Evolutionary conservation across 2,113 vertebrate species (phyloP).

Genomic region (Cyphomyrus discorhynchus): DNA sequence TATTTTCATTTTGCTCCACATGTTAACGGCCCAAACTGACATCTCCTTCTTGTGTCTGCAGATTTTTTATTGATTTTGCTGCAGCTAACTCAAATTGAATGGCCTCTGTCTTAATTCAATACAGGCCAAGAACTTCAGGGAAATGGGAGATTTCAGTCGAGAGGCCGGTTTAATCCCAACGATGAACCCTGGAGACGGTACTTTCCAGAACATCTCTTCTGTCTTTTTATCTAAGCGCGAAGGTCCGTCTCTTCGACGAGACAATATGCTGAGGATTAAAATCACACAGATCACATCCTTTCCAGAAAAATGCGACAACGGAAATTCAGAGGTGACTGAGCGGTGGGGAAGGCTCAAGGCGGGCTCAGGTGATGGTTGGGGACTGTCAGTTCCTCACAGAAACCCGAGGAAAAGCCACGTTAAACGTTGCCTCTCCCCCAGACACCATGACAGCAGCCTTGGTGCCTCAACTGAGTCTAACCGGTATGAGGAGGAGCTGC

Average conservation of each 20-base stretch:
- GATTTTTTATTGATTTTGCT: slow-evolving; percentile 15
- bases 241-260: background rate
- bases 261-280: background rate
- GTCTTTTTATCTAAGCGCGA: background rate
- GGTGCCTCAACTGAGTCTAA: background rate
- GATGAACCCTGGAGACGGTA: background rate
- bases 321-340: background rate
- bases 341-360: background rate
- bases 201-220: background rate
- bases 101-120: slow-evolving; percentile 18
- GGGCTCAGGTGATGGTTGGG: background rate
- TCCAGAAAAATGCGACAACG: background rate
- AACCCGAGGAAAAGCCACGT: background rate
- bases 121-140: slow-evolving; percentile 8
- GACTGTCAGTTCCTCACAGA: background rate
- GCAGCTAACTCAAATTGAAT: slow-evolving; percentile 17
- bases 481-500: background rate
- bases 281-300: background rate
- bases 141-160: slow-evolving; percentile 7
- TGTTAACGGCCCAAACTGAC: slow-evolving; percentile 9
- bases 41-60: slow-evolving; percentile 4
- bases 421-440: background rate
- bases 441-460: background rate
- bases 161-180: background rate
- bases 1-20: background rate